These are phyloP conservation scores for Drosophila suboccidentalis DNA, from an alignment of 2,888 invertebrate genomes.

Conservation along the genomic window DNA sequence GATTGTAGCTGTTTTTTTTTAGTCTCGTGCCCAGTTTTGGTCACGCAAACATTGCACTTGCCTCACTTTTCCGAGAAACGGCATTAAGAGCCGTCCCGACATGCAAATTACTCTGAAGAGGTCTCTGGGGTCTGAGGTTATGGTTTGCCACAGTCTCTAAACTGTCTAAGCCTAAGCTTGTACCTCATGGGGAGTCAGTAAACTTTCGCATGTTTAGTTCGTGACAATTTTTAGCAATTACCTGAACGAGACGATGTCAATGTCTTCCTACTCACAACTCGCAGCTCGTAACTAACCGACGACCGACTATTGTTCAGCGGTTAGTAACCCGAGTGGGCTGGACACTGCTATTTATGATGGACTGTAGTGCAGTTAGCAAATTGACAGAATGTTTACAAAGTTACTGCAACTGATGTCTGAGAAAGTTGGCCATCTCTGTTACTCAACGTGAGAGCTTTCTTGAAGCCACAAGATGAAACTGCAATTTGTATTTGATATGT, in stretches of 20 bases:
- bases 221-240: constrained; percentile 78
- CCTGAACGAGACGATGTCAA: constrained; percentile 50
- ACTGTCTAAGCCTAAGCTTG: constrained; percentile 15
- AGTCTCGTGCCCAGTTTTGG: constrained; percentile 54
- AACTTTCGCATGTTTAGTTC: constrained; percentile 73
- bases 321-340: constrained; percentile 60
- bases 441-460: constrained; percentile 10
- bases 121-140: constrained; percentile 22
- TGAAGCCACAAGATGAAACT: neutral
- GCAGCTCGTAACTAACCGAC: constrained; percentile 7
- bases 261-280: constrained; percentile 14
- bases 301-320: constrained; percentile 66
- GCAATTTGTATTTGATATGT: constrained; percentile 10
- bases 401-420: neutral
- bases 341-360: constrained; percentile 6
- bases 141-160: constrained; percentile 25
- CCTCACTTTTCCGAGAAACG: constrained; percentile 43
- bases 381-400: constrained; percentile 28
- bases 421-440: constrained; percentile 21
- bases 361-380: constrained; percentile 37
- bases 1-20: constrained; percentile 31
- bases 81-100: constrained; percentile 40
- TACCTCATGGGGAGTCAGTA: constrained; percentile 53
- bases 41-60: constrained; percentile 68
- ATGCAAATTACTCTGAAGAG: constrained; percentile 62